phyloP scores from a whole-genome alignment of 2,888 invertebrate genomes.

The Lutraria lutraria region DNA sequence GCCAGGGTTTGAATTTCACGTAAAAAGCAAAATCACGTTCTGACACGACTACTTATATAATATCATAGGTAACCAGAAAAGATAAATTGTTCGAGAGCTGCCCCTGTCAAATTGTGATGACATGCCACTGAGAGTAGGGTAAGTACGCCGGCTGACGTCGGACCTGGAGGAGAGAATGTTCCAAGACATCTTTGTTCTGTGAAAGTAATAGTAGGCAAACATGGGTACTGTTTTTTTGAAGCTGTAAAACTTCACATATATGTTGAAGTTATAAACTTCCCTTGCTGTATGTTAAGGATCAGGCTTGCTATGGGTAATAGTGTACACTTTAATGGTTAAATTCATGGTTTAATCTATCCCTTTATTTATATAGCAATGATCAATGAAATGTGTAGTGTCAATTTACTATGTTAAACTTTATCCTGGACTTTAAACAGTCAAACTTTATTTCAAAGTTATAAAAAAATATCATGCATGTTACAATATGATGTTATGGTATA shows the following conservation, averaged over 20 bases:
- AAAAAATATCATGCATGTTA: no score
- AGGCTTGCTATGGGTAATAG: no score
- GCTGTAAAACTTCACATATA: background rate
- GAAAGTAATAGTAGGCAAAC: background rate
- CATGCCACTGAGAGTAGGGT: conserved; percentile 43
- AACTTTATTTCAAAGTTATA: no score
- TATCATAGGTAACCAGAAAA: conserved; percentile 72
- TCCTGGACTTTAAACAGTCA: no score
- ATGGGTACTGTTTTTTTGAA: conserved; percentile 1
- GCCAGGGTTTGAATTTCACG: conserved; percentile 58
- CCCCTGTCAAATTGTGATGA: conserved; percentile 52
- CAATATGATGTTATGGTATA: no score
- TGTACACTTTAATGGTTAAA: no score
- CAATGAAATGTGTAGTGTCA: no score
- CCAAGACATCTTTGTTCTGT: background rate
- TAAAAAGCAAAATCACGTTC: conserved; percentile 52
- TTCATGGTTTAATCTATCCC: no score
- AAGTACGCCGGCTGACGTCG: conserved; percentile 47
- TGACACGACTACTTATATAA: conserved; percentile 72
- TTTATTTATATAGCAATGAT: no score
- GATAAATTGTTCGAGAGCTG: conserved; percentile 63
- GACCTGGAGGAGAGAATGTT: conserved; percentile 4
- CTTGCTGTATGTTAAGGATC: background rate
- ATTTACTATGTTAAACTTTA: no score
- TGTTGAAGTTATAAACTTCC: background rate